Evolutionary conservation across 1,140 invertebrate genomes (phyloP).

Genomic region (Sinella curviseta): DNA sequence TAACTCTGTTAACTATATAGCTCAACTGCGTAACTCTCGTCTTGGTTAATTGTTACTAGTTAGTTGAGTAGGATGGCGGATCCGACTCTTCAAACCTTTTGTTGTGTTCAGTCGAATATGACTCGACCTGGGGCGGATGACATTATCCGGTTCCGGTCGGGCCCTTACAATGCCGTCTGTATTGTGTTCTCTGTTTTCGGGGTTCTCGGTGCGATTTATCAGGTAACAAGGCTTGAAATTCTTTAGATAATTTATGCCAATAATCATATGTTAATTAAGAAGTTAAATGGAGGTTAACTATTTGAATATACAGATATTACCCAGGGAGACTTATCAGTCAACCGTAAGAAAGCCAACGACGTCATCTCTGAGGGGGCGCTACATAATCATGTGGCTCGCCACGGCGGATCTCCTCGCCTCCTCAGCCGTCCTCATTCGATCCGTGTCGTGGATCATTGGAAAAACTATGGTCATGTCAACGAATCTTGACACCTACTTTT

Average conservation of each 20-base stretch:
- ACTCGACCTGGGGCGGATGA: conserved; percentile 63
- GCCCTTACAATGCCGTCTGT: conserved; percentile 70
- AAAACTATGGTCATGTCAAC: conserved; percentile 64
- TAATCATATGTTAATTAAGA: neutral
- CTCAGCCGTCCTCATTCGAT: conserved; percentile 70
- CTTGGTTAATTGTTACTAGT: no score
- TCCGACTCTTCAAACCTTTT: conserved; percentile 77
- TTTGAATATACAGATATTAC: conserved; percentile 5
- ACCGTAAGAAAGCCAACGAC: conserved; percentile 58
- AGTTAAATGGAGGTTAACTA: neutral
- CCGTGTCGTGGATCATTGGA: conserved; percentile 68
- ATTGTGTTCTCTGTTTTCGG: conserved; percentile 70
- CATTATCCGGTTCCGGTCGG: conserved; percentile 69
- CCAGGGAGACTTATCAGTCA: neutral
- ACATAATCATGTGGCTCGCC: conserved; percentile 75
- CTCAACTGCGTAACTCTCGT: no score
- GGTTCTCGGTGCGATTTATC: conserved; percentile 71
- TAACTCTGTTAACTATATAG: no score
- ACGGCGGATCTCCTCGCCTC: conserved; percentile 74
- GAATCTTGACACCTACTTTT: conserved; percentile 67
- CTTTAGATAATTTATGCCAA: neutral
- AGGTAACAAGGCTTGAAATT: conserved; percentile 60
- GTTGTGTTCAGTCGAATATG: conserved; percentile 68
- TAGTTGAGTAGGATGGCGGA: conserved; percentile 69
- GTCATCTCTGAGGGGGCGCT: conserved; percentile 63